Percentiles rank a stretch among this genome's conserved stretches.
These are phyloP conservation scores for Gryllus longicercus DNA, from an alignment of 2,888 invertebrate genomes.

Conservation along the genomic window DNA sequence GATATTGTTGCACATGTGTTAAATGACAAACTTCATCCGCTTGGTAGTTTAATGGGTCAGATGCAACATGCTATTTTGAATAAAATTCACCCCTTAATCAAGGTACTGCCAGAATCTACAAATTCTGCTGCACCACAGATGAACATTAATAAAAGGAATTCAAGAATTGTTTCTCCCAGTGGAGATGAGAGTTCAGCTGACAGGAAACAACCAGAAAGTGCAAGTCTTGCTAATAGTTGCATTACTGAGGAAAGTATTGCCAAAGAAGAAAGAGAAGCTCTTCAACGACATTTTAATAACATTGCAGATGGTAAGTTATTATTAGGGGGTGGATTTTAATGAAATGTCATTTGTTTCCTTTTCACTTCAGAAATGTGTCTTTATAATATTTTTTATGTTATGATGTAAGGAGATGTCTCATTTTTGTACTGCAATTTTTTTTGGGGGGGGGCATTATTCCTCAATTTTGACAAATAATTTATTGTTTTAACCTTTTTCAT, in stretches of 20 bases:
- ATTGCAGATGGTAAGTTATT: conserved; percentile 24
- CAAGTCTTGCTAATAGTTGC: neutral
- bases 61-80: conserved; percentile 30
- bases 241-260: neutral
- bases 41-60: conserved; percentile 26
- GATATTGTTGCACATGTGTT: conserved; percentile 25
- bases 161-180: neutral
- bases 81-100: conserved; percentile 27
- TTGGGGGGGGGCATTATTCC: no score
- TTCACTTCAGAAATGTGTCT: no score
- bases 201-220: neutral
- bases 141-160: neutral
- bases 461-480: no score
- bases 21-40: conserved; percentile 25
- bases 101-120: neutral
- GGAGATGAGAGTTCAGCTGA: neutral
- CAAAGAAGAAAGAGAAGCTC: conserved; percentile 20
- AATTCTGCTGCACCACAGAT: neutral
- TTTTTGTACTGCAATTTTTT: no score
- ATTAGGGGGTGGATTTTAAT: neutral
- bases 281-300: conserved; percentile 26
- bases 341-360: no score
- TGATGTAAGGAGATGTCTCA: no score
- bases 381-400: no score
- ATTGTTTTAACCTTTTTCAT: no score